Conservation (phyloP, 2,113 vertebrate species). For the Malurus elegans region DNA sequence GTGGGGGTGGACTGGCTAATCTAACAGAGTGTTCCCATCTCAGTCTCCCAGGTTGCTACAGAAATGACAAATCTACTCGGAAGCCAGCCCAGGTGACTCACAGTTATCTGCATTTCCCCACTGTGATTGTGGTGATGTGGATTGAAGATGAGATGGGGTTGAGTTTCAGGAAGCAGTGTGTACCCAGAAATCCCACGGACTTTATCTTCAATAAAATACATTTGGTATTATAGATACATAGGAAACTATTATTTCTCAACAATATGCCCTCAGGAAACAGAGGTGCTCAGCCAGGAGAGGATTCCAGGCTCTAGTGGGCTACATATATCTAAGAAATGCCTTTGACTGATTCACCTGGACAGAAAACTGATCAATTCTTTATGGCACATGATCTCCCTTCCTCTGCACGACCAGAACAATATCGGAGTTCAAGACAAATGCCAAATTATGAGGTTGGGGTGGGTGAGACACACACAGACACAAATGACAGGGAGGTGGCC, state of each 20-base stretch:
- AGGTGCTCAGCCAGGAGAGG: not conserved
- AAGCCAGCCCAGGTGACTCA: not conserved
- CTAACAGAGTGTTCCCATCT: not conserved
- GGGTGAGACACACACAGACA: not conserved
- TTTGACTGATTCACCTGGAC: not conserved
- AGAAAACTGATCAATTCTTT: not conserved
- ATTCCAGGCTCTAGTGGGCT: not conserved
- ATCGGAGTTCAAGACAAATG: not conserved
- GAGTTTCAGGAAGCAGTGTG: not conserved
- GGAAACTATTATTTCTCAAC: not conserved
- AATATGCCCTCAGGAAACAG: not conserved
- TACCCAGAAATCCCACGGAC: not conserved
- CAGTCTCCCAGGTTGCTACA: not conserved
- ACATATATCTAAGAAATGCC: accelerated
- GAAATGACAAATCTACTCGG: not conserved
- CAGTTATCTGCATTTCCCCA: not conserved
- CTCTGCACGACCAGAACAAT: not conserved
- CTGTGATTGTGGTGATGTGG: accelerated
- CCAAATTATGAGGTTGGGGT: not conserved
- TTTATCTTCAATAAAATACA: not conserved
- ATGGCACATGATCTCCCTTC: not conserved
- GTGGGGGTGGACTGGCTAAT: not conserved
- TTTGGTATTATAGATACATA: not conserved
- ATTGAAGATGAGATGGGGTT: not conserved
- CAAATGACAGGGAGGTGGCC: not conserved